phyloP scores from a whole-genome alignment of 2,888 invertebrate species.

The Brachyptera risi region DNA sequence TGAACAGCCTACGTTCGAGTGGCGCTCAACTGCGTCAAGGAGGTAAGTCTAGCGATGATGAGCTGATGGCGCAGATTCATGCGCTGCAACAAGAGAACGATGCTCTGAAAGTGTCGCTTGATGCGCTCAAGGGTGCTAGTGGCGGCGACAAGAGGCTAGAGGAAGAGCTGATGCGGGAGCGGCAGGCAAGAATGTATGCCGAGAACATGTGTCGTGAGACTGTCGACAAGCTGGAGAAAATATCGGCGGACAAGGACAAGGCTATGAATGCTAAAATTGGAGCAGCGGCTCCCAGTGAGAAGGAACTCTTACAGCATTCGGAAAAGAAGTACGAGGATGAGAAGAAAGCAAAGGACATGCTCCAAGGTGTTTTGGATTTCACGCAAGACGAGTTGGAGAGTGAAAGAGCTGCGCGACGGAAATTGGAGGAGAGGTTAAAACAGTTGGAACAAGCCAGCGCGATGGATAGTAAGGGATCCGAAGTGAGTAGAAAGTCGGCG shows the following conservation, averaged over 20 bases:
- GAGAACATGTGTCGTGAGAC: neutral
- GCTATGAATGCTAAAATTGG: neutral
- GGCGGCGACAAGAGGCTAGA: neutral
- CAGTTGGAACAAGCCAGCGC: neutral
- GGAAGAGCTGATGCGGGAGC: neutral
- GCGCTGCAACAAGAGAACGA: slow-evolving; percentile 10
- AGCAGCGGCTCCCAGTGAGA: neutral
- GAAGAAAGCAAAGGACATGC: slow-evolving; percentile 9
- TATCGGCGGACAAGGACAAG: neutral
- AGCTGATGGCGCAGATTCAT: slow-evolving; percentile 3
- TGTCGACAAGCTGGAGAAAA: slow-evolving; percentile 1
- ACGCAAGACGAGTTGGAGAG: slow-evolving; percentile 8
- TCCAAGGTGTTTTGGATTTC: slow-evolving; percentile 3
- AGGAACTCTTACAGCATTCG: neutral
- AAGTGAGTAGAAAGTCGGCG: neutral
- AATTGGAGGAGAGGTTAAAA: neutral
- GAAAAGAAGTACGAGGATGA: neutral
- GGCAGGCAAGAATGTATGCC: neutral
- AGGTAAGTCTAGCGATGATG: neutral
- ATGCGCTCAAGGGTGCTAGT: neutral
- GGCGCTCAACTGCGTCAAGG: too few species aligned
- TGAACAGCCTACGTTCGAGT: too few species aligned
- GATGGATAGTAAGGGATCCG: neutral
- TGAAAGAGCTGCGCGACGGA: neutral
- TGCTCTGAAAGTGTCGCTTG: neutral